Evolutionary conservation across 2,113 vertebrate genomes (phyloP).

Genomic region (Nothocercus nigrocapillus): DNA sequence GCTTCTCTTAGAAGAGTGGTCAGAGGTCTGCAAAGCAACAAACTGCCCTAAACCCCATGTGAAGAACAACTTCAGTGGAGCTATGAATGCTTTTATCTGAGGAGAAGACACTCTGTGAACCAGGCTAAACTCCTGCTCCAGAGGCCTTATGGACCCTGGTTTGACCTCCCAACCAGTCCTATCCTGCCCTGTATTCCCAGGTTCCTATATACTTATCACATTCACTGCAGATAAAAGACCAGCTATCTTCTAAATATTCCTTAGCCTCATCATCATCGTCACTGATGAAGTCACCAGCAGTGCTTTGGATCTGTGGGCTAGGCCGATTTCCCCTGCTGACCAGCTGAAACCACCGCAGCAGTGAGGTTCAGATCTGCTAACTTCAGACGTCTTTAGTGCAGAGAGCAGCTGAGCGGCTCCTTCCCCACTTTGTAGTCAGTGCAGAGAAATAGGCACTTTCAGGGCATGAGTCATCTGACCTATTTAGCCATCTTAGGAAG

Average conservation of each 20-base stretch:
- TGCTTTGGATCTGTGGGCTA: fast-evolving
- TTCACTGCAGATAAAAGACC: fast-evolving
- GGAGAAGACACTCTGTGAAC: neutral
- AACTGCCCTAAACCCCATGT: neutral
- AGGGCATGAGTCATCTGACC: constrained; percentile 64
- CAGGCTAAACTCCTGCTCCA: neutral
- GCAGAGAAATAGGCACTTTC: constrained; percentile 21
- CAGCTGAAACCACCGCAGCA: fast-evolving
- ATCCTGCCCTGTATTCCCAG: fast-evolving
- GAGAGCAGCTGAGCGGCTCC: neutral
- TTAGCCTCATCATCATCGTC: fast-evolving
- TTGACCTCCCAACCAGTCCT: neutral
- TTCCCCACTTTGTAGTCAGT: neutral
- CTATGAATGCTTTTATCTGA: neutral
- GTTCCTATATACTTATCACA: fast-evolving
- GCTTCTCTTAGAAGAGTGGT: neutral
- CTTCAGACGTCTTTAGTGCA: fast-evolving
- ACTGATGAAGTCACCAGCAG: neutral
- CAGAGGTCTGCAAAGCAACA: neutral
- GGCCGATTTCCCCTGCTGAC: neutral
- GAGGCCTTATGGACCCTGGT: fast-evolving
- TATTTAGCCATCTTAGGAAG: constrained; percentile 57
- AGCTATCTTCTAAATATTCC: neutral
- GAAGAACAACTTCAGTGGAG: neutral
- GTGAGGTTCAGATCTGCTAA: neutral